Evolutionary conservation across 2,113 vertebrate genomes (phyloP), one percentile per base, ranked within the genome.

Genomic region (Corythoichthys intestinalis): DNA sequence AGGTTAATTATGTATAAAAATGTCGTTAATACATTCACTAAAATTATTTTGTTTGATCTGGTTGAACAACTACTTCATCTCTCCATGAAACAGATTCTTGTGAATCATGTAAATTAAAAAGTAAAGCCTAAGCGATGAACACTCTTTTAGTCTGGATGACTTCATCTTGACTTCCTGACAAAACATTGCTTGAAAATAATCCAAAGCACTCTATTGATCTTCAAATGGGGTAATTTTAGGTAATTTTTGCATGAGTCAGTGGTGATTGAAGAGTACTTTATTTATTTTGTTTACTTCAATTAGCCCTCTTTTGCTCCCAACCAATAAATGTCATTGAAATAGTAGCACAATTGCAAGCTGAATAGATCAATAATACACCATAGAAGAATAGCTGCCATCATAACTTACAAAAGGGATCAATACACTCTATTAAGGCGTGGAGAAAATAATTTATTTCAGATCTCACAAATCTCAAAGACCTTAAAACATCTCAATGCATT

Each of bases 321-420:
- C 59, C 79, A 79, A 75, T 83, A 72, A 53, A 59, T 79, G 61
- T 81, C 66, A 85, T 86, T 78, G 72, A 34, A 85, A 84, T 84
- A 86, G 83, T 60, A 80, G 70, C 67, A 73, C 66, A 69, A 78
- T 69, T 82, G 68, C 15, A 73, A 79, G 66, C 66, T 54, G 75
- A 62, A 48, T 83, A 70, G 85, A 88, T 86, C 83, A 72, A 81
- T 82, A 78, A 83, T 61, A 75, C 71, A 70, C 58, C 56, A 74
- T 34, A 80, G 37, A 48, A 76, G 60, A 79, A 47, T 59, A 69
- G 52, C 68, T 65, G 56, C 6, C 39, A 34, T 74, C 41, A 66
- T 78, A 67, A 84, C 38, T 66, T 72, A 73, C 69, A 71, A 10
- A 59, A 12, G 20, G 52, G 86, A 85, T 90, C 85, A 83, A 89